Evolutionary conservation across 2,888 invertebrate species (phyloP), one percentile per base, ranked within the genome.

Genomic region (Dione vanillae): DNA sequence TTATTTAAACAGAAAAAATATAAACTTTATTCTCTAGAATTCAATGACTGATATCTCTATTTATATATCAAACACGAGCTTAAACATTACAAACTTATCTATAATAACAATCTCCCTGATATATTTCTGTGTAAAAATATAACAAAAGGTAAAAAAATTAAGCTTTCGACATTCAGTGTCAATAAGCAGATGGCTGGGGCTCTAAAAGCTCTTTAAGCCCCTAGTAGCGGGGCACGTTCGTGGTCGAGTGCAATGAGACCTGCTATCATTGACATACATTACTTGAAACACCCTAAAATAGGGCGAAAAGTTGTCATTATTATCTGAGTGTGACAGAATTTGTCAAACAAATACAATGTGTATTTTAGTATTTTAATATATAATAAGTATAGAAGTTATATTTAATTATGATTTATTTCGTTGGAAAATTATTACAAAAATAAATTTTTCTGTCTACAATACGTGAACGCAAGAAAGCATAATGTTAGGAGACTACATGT

Each of bases 251-350:
- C 51, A 65, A 68, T 51, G 20, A 62, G 47, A 64, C 52, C 62
- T 69, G 66, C 69, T 66, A 58, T 61, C 56, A 67, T 72, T 72
- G 72, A 72, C 72, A 69, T 19, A 72, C 66, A 69, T 72, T 37
- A 66, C 49, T 64, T 51, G 49, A 61, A 61, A 64, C 64, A 64
- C 64, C 64, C 49, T 64, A 64, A 64, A 64, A 64, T 64, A 16
- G 47, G 40, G 49, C 35, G 56, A 56, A 35, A 40, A 56, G 56
- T 37, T 56, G 56, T 56, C 56, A 37, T 56, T 56, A 56, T n/a
- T 56, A 56, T 16, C 37, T 16, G 37, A 56, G 37, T 56, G 37
- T 16, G 9, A 16, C 37, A 16, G 56, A 16, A 40, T 56, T 56
- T 54, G 54, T 16, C 56, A 11, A 16, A 40, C 35, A 56, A 37